phyloP scores from a whole-genome alignment of 2,888 invertebrate species.

The Apotomis turbidana region DNA sequence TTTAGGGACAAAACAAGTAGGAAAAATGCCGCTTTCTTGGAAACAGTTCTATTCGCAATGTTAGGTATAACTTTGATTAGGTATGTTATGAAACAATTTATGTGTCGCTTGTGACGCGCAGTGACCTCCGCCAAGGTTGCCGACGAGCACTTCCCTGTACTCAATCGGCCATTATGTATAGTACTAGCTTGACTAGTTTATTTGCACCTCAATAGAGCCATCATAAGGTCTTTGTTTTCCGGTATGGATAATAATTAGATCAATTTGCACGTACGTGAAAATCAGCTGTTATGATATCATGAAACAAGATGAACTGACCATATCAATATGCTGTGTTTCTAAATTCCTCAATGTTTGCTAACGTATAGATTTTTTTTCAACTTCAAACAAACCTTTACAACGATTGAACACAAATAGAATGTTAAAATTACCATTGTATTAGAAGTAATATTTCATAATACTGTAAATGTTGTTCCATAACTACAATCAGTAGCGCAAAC shows the following conservation, averaged over 20 bases:
- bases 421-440: no score
- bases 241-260: slow-evolving; percentile 44
- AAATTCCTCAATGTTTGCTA: no score
- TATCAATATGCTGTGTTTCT: no score
- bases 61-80: slow-evolving; percentile 44
- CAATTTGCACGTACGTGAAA: slow-evolving; percentile 10
- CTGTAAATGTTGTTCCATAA: no score
- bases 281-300: neutral
- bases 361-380: no score
- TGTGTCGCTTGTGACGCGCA: slow-evolving; percentile 75
- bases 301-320: neutral
- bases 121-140: slow-evolving; percentile 81
- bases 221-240: slow-evolving; percentile 56
- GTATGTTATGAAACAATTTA: slow-evolving; percentile 74
- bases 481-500: no score
- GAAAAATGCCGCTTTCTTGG: slow-evolving; percentile 25
- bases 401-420: no score
- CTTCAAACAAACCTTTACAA: no score
- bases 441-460: no score
- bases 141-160: slow-evolving; percentile 77
- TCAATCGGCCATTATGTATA: slow-evolving; percentile 68
- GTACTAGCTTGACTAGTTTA: slow-evolving; percentile 57
- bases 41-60: slow-evolving; percentile 54
- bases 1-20: slow-evolving; percentile 46
- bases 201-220: slow-evolving; percentile 52